These are phyloP conservation scores for Euphonia xanthogaster DNA, from an alignment of 2,797 vertebrate genomes.

Conservation along the genomic window DNA sequence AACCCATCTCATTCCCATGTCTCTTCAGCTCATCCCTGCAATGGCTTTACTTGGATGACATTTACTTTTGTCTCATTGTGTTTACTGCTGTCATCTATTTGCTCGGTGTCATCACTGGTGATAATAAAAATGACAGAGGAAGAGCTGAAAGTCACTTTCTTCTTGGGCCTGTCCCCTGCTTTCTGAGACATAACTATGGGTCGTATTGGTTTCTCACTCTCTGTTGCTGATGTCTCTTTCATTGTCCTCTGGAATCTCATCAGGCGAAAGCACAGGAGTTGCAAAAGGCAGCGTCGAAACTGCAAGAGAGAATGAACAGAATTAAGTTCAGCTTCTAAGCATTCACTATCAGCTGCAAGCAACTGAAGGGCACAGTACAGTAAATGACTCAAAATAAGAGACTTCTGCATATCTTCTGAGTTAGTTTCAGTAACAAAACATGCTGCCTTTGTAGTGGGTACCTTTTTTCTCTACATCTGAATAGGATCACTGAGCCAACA, in stretches of 20 bases:
- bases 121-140: conserved; percentile 95
- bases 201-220: conserved; percentile 77
- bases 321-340: neutral
- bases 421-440: neutral
- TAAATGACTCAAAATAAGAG: neutral
- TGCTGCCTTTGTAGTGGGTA: neutral
- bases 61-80: conserved; percentile 71
- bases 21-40: conserved; percentile 63
- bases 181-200: conserved; percentile 85
- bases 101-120: conserved; percentile 81
- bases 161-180: conserved; percentile 83
- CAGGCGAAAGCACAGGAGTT: conserved; percentile 84
- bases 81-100: conserved; percentile 75
- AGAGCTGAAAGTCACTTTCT: conserved; percentile 92
- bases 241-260: conserved; percentile 78
- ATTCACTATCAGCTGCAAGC: neutral
- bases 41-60: conserved; percentile 85
- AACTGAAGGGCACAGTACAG: neutral
- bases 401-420: neutral
- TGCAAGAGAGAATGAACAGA: conserved; percentile 60
- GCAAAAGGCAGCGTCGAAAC: conserved; percentile 87
- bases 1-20: neutral
- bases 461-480: neutral
- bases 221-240: conserved; percentile 77
- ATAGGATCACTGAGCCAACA: neutral